Base-by-base conservation (phyloP, 2,888 invertebrate genomes). In the Lasioglossum lativentre region DNA sequence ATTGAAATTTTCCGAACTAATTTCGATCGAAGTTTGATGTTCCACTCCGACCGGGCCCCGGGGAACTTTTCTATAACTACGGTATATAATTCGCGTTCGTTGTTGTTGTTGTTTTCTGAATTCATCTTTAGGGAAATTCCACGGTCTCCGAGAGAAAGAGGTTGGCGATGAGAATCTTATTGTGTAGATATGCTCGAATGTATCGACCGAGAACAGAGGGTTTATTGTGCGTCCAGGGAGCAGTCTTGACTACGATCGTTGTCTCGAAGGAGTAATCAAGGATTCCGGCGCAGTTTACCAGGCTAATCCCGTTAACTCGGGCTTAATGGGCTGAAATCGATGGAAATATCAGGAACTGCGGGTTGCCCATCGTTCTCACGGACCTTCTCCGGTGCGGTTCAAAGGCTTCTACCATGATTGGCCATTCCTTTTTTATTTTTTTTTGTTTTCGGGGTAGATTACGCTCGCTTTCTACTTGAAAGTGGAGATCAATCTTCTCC, bases 311-410 rank as follows among this genome's bases (percentile, higher is more conserved):
- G 83, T 80, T 86, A 75, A 56, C 80, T 68, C 71, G 47, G 74
- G 80, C 78, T 86, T 82, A 83, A 78, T 80, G 56, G 79, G 75
- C 74, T 66, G 80, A 76, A 80, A 86, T 76, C 86, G 86, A 83
- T 78, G 78, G 74, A 81, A 86, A 86, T 81, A 86, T 86, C 87
- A 78, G 75, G 75, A 78, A 81, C 83, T 78, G 80, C 83, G 80
- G 83, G 56, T 42, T 63, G 78, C 78, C 75, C 83, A 75, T 63
- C 82, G 63, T 59, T 68, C 34, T 42, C 77, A 63, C 75, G 52
- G 52, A 52, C 23, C 23, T 23, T 52, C 52, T 23, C 23, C 8
- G 75, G n/a, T n/a, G 66, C 72, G 80, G 77, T 78, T 80, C 86
- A 68, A 78, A 78, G 70, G 56, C 73, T 45, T 47, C n/a, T 45